These are phyloP conservation scores for Trichomycterus rosablanca DNA, from an alignment of 2,113 vertebrate species.

Conservation along the genomic window DNA sequence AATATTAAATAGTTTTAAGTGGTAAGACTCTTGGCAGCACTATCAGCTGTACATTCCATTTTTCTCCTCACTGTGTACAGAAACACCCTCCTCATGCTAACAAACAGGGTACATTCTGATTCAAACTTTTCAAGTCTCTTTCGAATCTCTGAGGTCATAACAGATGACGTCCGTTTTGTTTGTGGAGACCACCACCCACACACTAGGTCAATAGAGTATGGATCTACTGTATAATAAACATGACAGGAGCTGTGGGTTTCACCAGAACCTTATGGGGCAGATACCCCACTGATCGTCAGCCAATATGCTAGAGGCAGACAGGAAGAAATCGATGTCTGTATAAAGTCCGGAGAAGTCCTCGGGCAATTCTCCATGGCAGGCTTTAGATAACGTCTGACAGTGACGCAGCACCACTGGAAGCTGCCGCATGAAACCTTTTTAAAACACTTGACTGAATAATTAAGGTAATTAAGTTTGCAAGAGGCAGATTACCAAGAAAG, in stretches of 20 bases:
- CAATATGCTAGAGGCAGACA: slow-evolving; percentile 33
- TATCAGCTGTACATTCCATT: no score
- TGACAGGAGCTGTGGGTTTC: slow-evolving; percentile 24
- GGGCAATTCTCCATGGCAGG: slow-evolving; percentile 16
- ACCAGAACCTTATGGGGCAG: slow-evolving; percentile 19
- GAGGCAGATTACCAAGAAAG: background rate
- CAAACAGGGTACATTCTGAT: background rate
- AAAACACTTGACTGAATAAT: background rate
- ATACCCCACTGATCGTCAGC: slow-evolving; percentile 34
- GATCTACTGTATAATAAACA: slow-evolving; percentile 43
- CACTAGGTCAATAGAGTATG: slow-evolving; percentile 25
- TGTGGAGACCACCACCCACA: slow-evolving; percentile 16
- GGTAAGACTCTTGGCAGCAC: background rate
- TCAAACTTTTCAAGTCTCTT: background rate
- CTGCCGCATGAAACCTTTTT: background rate
- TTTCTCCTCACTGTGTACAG: background rate
- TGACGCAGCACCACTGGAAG: slow-evolving; percentile 3
- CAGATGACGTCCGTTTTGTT: slow-evolving; percentile 2
- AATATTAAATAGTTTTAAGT: slow-evolving; percentile 5
- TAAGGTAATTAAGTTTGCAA: background rate
- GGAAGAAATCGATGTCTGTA: slow-evolving; percentile 40
- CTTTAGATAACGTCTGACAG: slow-evolving; percentile 14
- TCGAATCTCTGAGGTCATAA: slow-evolving; percentile 19
- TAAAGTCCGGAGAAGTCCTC: slow-evolving; percentile 18
- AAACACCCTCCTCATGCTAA: background rate